Evolutionary conservation across 2,888 invertebrate genomes (phyloP), one percentile per base, ranked within the genome.

Genomic region (Odiellus spinosus): DNA sequence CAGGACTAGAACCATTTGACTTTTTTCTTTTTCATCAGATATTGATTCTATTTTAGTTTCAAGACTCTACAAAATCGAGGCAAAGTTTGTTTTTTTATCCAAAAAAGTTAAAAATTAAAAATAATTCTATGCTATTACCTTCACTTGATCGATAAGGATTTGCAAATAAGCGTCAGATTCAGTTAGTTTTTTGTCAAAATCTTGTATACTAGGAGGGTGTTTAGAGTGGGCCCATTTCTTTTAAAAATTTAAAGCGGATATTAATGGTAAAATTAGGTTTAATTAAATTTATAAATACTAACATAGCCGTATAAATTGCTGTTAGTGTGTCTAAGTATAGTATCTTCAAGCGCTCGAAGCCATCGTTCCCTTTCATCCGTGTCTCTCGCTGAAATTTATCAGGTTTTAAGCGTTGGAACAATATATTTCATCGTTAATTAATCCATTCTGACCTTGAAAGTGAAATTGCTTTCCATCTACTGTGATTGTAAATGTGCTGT

Each of bases 381-480:
- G 67, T 95, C 90, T 57, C 88, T 76, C 17, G 96, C 95, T 72
- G 59, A 34, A 59, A 59, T 45, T 39, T 33, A 39, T 14, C 14
- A 17, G 45, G 14, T 17, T 17, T 38, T 6, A 32, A 12, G n/a
- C 17, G 17, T n/a, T 36, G 3, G 4, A 3, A 36, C 36, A 36
- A 36, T 15, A 3, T 33, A 33, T 33, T 33, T 33, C 34, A 33
- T 33, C 10, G 12, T 10, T 12, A 26, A 3, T 15, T 44, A 33
- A 11, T 35, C n/a, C 19, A 14, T 20, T 40, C 39, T 45, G 51
- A 68, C 70, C 73, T 76, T 98, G 96, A 67, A 98, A 93, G 69
- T 98, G 98, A 71, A 98, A 98, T 12, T 93, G 93, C 70, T 98
- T 99, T 60, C 93, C 88, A 69, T 98, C 98, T 43, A 95, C 95